phyloP scores from a whole-genome alignment of 2,888 invertebrate genomes.

The Nineta flava region DNA sequence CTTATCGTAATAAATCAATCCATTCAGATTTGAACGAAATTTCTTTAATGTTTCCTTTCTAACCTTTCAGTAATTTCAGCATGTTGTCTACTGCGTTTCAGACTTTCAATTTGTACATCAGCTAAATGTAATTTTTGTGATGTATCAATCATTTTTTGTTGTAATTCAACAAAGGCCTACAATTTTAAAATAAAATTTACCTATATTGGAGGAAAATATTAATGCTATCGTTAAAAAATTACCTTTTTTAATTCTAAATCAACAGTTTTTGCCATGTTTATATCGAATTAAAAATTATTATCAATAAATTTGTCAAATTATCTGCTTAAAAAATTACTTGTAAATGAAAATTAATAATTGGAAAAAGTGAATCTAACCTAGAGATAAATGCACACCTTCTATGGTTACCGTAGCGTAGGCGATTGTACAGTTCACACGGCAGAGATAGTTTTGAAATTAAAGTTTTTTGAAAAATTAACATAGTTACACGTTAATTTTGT shows the following conservation, averaged over 20 bases:
- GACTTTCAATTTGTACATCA: slow-evolving; percentile 56
- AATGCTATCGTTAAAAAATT: slow-evolving; percentile 8
- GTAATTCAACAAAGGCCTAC: slow-evolving; percentile 65
- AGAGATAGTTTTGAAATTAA: too few species aligned
- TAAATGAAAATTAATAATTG: too few species aligned
- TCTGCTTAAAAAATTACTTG: too few species aligned
- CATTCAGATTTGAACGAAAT: not conserved
- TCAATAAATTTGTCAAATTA: too few species aligned
- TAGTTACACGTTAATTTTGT: too few species aligned
- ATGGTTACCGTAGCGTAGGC: too few species aligned
- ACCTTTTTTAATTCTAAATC: slow-evolving; percentile 30
- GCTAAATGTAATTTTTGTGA: slow-evolving; percentile 63
- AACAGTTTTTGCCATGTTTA: slow-evolving; percentile 15
- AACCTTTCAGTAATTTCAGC: slow-evolving; percentile 47
- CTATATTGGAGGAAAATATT: not conserved
- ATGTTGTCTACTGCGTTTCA: slow-evolving; percentile 50
- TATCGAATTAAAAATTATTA: not conserved
- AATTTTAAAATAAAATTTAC: slow-evolving; percentile 8
- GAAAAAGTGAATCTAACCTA: too few species aligned
- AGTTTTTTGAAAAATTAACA: too few species aligned
- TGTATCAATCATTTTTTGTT: slow-evolving; percentile 66
- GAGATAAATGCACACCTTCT: too few species aligned
- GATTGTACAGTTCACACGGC: too few species aligned
- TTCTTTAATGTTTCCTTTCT: slow-evolving; percentile 19
- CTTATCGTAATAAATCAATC: not conserved